Percentiles rank a stretch among this genome's conserved stretches.
Conservation (phyloP, 30 jellyfish, hydroid and myxozoan genomes). For the Hydractinia symbiolongicarpus region DNA sequence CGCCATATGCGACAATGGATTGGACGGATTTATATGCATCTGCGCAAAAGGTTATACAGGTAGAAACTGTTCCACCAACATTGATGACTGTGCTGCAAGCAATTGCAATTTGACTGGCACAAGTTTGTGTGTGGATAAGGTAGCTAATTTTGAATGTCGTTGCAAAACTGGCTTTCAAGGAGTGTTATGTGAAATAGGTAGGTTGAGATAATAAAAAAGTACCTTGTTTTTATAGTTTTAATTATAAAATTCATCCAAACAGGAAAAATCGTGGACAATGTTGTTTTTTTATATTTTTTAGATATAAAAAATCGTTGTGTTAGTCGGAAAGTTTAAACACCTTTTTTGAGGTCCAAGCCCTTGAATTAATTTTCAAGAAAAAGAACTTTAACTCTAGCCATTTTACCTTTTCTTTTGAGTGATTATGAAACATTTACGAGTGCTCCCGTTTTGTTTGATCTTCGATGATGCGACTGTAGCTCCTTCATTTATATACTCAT, state of each 20-base stretch:
- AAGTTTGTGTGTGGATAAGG: conserved; percentile 61
- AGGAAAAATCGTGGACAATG: too few relatives aligned
- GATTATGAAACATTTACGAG: too few relatives aligned
- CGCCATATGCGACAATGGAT: conserved; percentile 57
- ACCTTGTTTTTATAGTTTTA: conserved; percentile 32
- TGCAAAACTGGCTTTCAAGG: conserved; percentile 83
- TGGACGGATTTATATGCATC: conserved; percentile 51
- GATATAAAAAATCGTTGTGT: too few relatives aligned
- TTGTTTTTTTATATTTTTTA: too few relatives aligned
- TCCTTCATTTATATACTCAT: neutral
- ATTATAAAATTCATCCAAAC: neutral
- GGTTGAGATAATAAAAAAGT: conserved; percentile 11
- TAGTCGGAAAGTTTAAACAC: too few relatives aligned
- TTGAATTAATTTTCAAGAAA: too few relatives aligned
- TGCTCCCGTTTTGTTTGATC: neutral
- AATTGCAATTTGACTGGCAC: conserved; percentile 19
- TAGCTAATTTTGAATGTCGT: conserved; percentile 54
- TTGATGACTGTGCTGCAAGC: conserved; percentile 24
- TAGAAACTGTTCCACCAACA: conserved; percentile 40
- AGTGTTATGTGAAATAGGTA: conserved; percentile 47
- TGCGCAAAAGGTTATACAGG: conserved; percentile 85
- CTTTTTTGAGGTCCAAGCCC: too few relatives aligned
- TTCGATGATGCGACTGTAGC: conserved; percentile 48
- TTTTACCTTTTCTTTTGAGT: too few relatives aligned
- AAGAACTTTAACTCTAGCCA: too few relatives aligned